These are phyloP conservation scores for Ophioninae sp. DNA, from an alignment of 2,888 invertebrate species.

Conservation along the genomic window DNA sequence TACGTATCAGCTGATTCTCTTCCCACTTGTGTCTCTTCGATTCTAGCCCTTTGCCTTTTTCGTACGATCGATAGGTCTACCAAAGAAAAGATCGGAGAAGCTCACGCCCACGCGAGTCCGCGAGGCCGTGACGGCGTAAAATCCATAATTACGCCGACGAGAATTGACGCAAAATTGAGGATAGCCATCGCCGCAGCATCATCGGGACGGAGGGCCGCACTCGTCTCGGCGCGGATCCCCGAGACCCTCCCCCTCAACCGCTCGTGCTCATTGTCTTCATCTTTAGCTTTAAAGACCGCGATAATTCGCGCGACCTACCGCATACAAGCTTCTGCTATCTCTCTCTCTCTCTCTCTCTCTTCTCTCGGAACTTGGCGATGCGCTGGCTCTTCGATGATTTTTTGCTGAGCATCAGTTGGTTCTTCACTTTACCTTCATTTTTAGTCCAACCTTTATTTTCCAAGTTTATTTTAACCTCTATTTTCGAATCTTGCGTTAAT, in stretches of 20 bases:
- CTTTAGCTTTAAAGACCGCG: conserved; percentile 58
- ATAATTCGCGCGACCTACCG: conserved; percentile 63
- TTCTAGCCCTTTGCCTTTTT: neutral
- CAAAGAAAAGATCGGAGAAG: conserved; percentile 62
- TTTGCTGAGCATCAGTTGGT: too few relatives aligned
- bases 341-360: conserved; percentile 8
- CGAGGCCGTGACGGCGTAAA: conserved; percentile 62
- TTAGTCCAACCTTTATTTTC: too few relatives aligned
- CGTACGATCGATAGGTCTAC: neutral
- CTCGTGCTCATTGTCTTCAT: conserved; percentile 60
- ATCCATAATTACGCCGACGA: conserved; percentile 64
- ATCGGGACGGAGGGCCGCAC: neutral
- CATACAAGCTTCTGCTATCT: conserved; percentile 49
- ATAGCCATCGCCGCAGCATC: conserved; percentile 52
- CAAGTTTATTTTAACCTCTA: too few relatives aligned
- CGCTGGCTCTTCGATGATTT: too few relatives aligned
- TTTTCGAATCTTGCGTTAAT: too few relatives aligned
- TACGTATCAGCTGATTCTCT: neutral
- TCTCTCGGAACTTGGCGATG: too few relatives aligned
- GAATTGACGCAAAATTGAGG: conserved; percentile 62
- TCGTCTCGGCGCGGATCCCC: neutral
- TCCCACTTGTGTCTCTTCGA: neutral
- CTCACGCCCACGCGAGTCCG: conserved; percentile 51
- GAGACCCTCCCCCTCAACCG: conserved; percentile 32
- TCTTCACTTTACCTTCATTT: too few relatives aligned